phyloP scores from a whole-genome alignment of 2,888 invertebrate genomes.

The Perizoma affinitatum region DNA sequence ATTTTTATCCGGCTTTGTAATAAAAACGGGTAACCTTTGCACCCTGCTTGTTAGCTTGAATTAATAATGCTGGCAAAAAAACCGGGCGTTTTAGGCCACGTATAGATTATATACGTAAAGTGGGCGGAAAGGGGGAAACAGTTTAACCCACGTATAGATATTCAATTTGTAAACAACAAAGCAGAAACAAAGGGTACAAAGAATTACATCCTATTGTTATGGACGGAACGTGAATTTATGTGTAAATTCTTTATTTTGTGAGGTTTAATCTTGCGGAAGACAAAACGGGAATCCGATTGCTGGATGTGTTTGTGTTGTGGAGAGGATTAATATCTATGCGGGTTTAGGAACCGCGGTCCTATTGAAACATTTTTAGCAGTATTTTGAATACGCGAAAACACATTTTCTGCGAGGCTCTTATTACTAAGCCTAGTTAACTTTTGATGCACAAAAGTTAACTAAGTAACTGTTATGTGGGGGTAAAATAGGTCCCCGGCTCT shows the following conservation, averaged over 20 bases:
- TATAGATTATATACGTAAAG: slow-evolving; percentile 7
- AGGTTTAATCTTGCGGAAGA: slow-evolving; percentile 40
- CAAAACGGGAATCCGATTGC: slow-evolving; percentile 35
- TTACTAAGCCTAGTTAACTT: slow-evolving; percentile 1
- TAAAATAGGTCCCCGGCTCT: too few species aligned
- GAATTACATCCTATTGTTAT: slow-evolving; percentile 39
- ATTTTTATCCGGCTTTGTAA: slow-evolving; percentile 40
- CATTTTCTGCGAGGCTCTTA: neutral
- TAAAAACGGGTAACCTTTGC: slow-evolving; percentile 42
- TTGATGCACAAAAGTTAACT: too few species aligned
- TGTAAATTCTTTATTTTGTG: slow-evolving; percentile 36
- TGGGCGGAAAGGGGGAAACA: slow-evolving; percentile 2
- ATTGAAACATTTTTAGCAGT: slow-evolving; percentile 13
- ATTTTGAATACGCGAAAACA: slow-evolving; percentile 1
- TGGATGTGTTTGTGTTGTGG: slow-evolving; percentile 34
- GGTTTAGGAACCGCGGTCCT: slow-evolving; percentile 8
- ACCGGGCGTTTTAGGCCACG: neutral
- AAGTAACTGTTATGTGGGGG: too few species aligned
- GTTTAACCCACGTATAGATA: slow-evolving; percentile 31
- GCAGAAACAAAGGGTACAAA: slow-evolving; percentile 34
- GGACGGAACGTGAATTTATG: slow-evolving; percentile 32
- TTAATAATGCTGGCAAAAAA: slow-evolving; percentile 53
- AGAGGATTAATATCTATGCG: slow-evolving; percentile 25
- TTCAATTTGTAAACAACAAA: slow-evolving; percentile 43
- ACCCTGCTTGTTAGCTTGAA: slow-evolving; percentile 53